Evolutionary conservation across 2,797 vertebrate species (phyloP).

Genomic region (Acanthiza pusilla): DNA sequence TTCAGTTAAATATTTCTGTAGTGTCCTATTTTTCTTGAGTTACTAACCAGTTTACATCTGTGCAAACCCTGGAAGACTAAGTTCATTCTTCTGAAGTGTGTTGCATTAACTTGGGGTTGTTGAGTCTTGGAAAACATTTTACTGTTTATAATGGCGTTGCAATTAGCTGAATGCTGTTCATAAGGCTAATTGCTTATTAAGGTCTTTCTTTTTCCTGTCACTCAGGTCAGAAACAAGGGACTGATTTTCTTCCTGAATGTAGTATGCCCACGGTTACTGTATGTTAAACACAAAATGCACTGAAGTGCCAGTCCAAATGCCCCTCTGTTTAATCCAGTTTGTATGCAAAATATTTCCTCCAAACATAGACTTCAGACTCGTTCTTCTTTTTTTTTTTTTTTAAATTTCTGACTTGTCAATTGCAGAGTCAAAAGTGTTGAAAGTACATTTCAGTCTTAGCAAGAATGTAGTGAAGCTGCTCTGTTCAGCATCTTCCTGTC

Average conservation of each 20-base stretch:
- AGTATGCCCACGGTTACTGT: neutral
- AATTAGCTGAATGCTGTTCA: neutral
- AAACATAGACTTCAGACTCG: neutral
- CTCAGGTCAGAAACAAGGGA: neutral
- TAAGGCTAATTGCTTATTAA: neutral
- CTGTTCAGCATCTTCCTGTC: neutral
- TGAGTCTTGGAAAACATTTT: neutral
- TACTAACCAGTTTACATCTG: neutral
- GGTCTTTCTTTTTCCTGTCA: neutral
- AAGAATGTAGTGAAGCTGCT: neutral
- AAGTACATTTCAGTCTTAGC: neutral
- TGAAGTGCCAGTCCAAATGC: neutral
- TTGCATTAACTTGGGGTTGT: neutral
- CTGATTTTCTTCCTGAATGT: neutral
- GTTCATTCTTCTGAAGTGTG: neutral
- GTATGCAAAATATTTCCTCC: neutral
- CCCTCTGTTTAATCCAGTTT: neutral
- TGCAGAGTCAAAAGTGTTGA: neutral
- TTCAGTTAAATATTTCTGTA: neutral
- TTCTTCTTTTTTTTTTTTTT: neutral
- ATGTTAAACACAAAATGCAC: neutral
- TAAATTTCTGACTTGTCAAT: neutral
- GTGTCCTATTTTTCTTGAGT: neutral
- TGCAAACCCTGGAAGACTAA: neutral
- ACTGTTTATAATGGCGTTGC: neutral